phyloP scores from a whole-genome alignment of 2,888 invertebrate genomes.

The Euclidia mi region DNA sequence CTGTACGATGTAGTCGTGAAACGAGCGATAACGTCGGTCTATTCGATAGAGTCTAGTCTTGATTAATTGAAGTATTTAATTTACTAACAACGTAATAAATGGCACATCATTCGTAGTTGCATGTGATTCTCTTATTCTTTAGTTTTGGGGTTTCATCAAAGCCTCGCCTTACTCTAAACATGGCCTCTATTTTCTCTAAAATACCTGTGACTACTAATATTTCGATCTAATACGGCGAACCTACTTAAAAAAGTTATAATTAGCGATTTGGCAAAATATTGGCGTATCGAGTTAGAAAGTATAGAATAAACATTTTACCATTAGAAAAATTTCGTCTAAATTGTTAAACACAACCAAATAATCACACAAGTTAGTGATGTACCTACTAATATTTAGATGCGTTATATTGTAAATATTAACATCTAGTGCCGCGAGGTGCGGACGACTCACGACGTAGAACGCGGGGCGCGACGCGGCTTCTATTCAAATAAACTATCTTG shows the following conservation, averaged over 20 bases:
- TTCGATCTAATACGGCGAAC: slow-evolving; percentile 65
- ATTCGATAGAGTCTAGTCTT: slow-evolving; percentile 37
- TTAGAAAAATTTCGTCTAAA: slow-evolving; percentile 72
- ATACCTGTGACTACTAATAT: slow-evolving; percentile 58
- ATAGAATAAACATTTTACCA: slow-evolving; percentile 59
- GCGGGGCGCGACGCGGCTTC: slow-evolving; percentile 45
- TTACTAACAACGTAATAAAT: slow-evolving; percentile 60
- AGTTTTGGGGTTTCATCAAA: slow-evolving; percentile 63
- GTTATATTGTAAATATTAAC: slow-evolving; percentile 50
- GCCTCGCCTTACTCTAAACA: slow-evolving; percentile 72
- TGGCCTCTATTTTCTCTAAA: slow-evolving; percentile 60
- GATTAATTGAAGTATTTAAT: slow-evolving; percentile 35
- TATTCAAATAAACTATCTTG: slow-evolving; percentile 52
- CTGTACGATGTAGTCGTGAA: slow-evolving; percentile 52
- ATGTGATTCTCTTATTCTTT: slow-evolving; percentile 48
- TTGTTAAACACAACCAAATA: slow-evolving; percentile 87
- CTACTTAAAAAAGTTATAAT: slow-evolving; percentile 59
- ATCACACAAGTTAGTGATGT: slow-evolving; percentile 85
- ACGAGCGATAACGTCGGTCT: slow-evolving; percentile 32
- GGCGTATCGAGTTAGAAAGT: slow-evolving; percentile 70
- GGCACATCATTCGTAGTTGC: slow-evolving; percentile 63
- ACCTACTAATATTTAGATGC: slow-evolving; percentile 61
- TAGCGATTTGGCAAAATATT: slow-evolving; percentile 74
- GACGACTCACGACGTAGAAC: background rate
- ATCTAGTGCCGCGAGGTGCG: slow-evolving; percentile 46